Conservation (phyloP, 2,113 vertebrate species). For the Periophthalmus modestus region DNA sequence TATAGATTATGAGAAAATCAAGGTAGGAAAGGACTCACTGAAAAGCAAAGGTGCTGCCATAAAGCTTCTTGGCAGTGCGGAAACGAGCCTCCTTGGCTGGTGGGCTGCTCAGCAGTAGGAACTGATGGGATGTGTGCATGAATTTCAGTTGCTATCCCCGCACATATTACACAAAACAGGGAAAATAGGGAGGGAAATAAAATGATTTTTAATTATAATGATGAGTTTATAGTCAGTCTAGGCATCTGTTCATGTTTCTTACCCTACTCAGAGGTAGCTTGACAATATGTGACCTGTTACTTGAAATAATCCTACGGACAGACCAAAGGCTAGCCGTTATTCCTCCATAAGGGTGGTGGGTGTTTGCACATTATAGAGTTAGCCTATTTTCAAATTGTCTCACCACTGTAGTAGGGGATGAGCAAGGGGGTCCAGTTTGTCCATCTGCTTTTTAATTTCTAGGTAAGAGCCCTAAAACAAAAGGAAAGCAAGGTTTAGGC, state of each 20-base stretch:
- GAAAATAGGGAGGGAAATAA: conserved; percentile 19
- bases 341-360: not conserved
- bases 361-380: not conserved
- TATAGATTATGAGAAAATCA: not conserved
- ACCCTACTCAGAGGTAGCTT: conserved; percentile 99
- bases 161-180: conserved; percentile 56
- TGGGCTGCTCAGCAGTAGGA: conserved; percentile 98
- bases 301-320: conserved; percentile 93
- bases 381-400: conserved; percentile 24
- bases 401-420: conserved; percentile 97
- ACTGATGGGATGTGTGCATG: conserved; percentile 99
- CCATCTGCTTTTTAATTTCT: conserved; percentile 99
- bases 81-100: conserved; percentile 98
- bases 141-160: conserved; percentile 95
- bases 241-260: conserved; percentile 59
- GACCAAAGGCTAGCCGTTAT: conserved; percentile 7
- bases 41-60: conserved; percentile 98
- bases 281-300: conserved; percentile 98
- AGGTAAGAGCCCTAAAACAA: conserved; percentile 90
- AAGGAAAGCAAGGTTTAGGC: conserved; percentile 11
- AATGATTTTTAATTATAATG: conserved; percentile 23
- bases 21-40: conserved; percentile 83
- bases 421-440: conserved; percentile 94
- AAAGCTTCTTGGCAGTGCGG: conserved; percentile 98
- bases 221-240: not conserved